Base-by-base conservation (phyloP, 1,140 invertebrate species). In the Calycopis cecrops region DNA sequence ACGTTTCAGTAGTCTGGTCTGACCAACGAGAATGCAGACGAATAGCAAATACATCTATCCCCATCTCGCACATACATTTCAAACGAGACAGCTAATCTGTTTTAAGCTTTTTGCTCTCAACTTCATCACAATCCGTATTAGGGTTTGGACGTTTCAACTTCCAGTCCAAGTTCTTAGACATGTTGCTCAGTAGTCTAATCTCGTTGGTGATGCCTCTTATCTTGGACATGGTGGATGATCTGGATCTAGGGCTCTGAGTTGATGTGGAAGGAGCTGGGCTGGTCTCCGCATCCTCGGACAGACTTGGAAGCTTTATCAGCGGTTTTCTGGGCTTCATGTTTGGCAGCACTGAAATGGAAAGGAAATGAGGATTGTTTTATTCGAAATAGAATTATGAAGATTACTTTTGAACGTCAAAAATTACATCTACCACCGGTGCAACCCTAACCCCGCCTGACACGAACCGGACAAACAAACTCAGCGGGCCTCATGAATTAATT, bases 251-350 rank as follows among this genome's bases (percentile, higher is more conserved):
- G 14, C 57, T 71, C 8, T 57, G 55, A 0, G 28, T 71, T 0
- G 73, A 74, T 0, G 73, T 72, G 1, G 77, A 77, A 0, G 79
- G 71, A 1, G 35, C 38, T 52, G 28, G 62, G 17, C 9, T 16
- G 35, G 35, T 61, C 21, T 58, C 56, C 4, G 42, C 56, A 16
- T 73, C 79, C 42, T 79, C 75, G 0, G 75, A 73, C 1, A 81
- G 51, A n/a, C 76, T 83, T 0, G 82, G 82, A 21, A 85, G 49
- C 12, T 77, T 81, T 38, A 85, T 82, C 3, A 69, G 48, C 0
- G 82, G 71, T 38, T 83, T 79, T 0, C 82, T 62, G 1, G 82
- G 82, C 40, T 83, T 83, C 14, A 85, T 85, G 63, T 85, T 85
- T 18, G 79, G 76, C 33, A 77, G 48, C 28, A 72, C 79, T 85